Evolutionary conservation across 1,140 invertebrate genomes (phyloP), one percentile per base, ranked within the genome.

Genomic region (Formica selysi): DNA sequence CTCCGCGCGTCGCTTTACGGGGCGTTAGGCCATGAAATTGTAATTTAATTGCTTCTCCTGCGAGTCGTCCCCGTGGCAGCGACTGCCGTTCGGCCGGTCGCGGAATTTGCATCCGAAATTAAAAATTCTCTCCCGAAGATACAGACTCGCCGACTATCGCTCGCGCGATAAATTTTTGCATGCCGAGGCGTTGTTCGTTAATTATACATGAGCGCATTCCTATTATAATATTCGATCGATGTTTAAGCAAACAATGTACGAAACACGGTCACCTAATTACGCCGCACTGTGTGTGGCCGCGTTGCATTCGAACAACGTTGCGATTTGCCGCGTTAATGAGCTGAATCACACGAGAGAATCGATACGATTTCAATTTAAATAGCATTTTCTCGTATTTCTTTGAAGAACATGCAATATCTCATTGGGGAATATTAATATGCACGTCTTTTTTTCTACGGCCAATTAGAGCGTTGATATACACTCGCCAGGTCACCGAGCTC

Each of bases 11-110:
- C 87, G 86, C 86, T 91, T 93, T 88, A 83, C 89, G 88, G 74
- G 76, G 87, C 86, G 89, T 91, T 88, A 88, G 90, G 79, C 89
- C 93, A 88, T 94, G 93, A 94, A 94, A 94, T 94, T 90, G 90
- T 89, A 87, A 92, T 93, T 92, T 92, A 92, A 93, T 91, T 90
- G 90, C 86, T 44, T 81, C 22, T 41, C 10, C 26, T 64, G 61
- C 19, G 36, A 32, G 26, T 29, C 67, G 68, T 85, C 51, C 13
- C 10, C 36, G 65, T 48, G 29, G 78, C 29, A 57, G 61, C 29
- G 44, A 85, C 22, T 65, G 71, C 44, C 19, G 57, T 16, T 26
- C 65, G 76, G 65, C 29, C 59, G 48, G 54, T 19, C 59, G 44
- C 68, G 79, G 70, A 64, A 87, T 89, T 89, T 76, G 79, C 89